Evolutionary conservation across 2,113 vertebrate species (phyloP).

Genomic region (human): GRCh38 chr1:70262001-70262500

Average conservation of each 20-base stretch:
- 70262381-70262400: conserved; percentile 80
- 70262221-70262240: conserved; percentile 83
- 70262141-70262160: conserved; percentile 83
- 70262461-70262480: conserved; percentile 67
- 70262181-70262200: conserved; percentile 83
- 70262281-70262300: conserved; percentile 69
- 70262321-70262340: conserved; percentile 78
- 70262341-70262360: conserved; percentile 79
- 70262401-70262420: conserved; percentile 80
- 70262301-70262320: conserved; percentile 79
- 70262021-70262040: conserved; percentile 81
- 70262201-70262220: conserved; percentile 83
- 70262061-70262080: conserved; percentile 79
- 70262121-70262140: conserved; percentile 80
- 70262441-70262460: conserved; percentile 72
- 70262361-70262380: conserved; percentile 79
- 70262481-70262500: conserved; percentile 67
- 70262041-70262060: conserved; percentile 80
- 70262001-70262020: conserved; percentile 75
- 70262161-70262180: conserved; percentile 82
- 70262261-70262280: conserved; percentile 78
- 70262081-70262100: conserved; percentile 77
- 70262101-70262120: conserved; percentile 68
- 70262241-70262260: conserved; percentile 81
- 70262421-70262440: conserved; percentile 82